Conservation (phyloP, 37 sponge, comb jelly and placozoan genomes). For the Hormiphora californensis region DNA sequence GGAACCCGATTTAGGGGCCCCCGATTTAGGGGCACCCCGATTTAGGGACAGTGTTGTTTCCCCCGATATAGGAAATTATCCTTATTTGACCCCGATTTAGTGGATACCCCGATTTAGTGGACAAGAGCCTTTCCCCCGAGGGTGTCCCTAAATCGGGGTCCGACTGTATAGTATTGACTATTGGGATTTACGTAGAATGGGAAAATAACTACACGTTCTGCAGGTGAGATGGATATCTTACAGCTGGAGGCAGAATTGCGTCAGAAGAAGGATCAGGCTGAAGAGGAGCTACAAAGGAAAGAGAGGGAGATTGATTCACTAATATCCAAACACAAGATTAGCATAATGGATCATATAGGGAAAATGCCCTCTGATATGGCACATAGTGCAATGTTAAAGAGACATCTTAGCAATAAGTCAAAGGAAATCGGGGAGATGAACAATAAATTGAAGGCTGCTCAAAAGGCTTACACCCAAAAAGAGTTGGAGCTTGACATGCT, state of each 20-base stretch:
- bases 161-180: no score
- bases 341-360: background rate
- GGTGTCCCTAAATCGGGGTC: no score
- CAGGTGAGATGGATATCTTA: conserved; percentile 16
- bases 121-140: no score
- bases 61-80: no score
- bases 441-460: background rate
- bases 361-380: background rate
- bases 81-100: no score
- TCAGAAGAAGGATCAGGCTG: conserved; percentile 16
- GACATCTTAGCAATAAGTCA: background rate
- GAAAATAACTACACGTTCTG: background rate
- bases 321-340: conserved; percentile 14
- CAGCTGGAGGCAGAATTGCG: background rate
- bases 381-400: background rate
- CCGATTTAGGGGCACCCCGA: no score
- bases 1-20: no score
- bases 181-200: no score
- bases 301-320: background rate
- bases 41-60: no score
- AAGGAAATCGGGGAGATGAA: background rate
- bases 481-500: background rate
- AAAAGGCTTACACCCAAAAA: background rate
- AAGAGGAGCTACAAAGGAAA: background rate
- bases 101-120: no score